Evolutionary conservation across 2,888 invertebrate genomes (phyloP).

Genomic region (Myopa tessellatipennis): DNA sequence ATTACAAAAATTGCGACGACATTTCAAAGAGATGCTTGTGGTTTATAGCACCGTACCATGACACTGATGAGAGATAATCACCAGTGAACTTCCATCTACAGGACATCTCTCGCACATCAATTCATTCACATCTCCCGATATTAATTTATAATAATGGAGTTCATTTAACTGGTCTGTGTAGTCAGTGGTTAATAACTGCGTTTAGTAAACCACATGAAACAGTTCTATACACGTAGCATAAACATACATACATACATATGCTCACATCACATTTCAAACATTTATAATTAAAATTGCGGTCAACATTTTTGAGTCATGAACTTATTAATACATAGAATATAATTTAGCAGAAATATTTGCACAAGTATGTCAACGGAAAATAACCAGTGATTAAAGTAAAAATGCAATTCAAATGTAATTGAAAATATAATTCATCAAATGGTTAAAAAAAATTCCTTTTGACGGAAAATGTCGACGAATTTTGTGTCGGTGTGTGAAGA

Average conservation of each 20-base stretch:
- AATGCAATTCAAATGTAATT: too few relatives aligned
- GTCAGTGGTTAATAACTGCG: neutral
- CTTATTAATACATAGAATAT: too few relatives aligned
- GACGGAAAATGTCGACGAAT: too few relatives aligned
- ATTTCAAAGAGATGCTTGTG: neutral
- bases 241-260: too few relatives aligned
- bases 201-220: constrained; percentile 20
- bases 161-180: neutral
- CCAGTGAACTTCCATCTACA: neutral
- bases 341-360: neutral
- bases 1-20: neutral
- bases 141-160: neutral
- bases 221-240: neutral
- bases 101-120: too few relatives aligned
- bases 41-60: neutral
- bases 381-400: too few relatives aligned
- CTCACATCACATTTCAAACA: too few relatives aligned
- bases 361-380: neutral
- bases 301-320: neutral
- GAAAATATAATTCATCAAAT: too few relatives aligned
- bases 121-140: neutral
- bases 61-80: neutral
- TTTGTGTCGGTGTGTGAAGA: too few relatives aligned
- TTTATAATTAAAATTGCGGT: constrained; percentile 14
- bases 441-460: too few relatives aligned